A percentile compares a stretch with the other conserved stretches of the same genome.
These are phyloP conservation scores for Eristalis pertinax DNA, from an alignment of 2,888 invertebrate genomes.

Conservation along the genomic window DNA sequence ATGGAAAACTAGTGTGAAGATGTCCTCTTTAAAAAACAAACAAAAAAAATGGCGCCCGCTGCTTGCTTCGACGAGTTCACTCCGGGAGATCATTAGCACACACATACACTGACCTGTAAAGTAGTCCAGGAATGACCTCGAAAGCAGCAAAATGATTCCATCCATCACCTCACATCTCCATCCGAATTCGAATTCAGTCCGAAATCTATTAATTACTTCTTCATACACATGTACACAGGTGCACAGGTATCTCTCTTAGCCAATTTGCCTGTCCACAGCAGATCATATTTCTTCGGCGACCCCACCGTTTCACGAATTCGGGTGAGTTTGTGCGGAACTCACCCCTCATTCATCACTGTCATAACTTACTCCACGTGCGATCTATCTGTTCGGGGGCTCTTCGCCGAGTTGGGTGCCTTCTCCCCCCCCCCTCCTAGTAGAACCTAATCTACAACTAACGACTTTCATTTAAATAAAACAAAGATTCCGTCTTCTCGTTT, in stretches of 20 bases:
- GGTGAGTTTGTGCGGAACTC: not conserved
- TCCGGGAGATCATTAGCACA: too few relatives aligned
- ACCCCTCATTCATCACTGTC: conserved; percentile 44
- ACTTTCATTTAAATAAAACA: conserved; percentile 57
- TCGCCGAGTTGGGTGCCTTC: not conserved
- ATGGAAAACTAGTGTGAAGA: too few relatives aligned
- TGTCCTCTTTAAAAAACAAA: too few relatives aligned
- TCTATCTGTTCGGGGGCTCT: not conserved
- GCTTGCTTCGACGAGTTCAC: too few relatives aligned
- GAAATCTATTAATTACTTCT: not conserved
- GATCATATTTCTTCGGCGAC: conserved; percentile 2
- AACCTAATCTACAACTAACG: conserved; percentile 43
- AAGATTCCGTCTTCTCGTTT: conserved; percentile 5
- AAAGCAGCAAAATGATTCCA: not conserved
- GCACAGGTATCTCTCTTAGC: not conserved
- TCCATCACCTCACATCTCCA: not conserved
- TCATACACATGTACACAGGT: not conserved
- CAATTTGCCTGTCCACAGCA: not conserved
- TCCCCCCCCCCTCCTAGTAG: not conserved
- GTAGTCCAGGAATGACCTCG: too few relatives aligned
- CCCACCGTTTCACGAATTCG: too few relatives aligned
- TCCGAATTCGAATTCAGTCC: not conserved
- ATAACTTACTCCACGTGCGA: conserved; percentile 33
- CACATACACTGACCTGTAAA: too few relatives aligned
- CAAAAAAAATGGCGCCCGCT: too few relatives aligned